Conservation (phyloP, 2,888 invertebrate genomes). For the Troides helena region DNA sequence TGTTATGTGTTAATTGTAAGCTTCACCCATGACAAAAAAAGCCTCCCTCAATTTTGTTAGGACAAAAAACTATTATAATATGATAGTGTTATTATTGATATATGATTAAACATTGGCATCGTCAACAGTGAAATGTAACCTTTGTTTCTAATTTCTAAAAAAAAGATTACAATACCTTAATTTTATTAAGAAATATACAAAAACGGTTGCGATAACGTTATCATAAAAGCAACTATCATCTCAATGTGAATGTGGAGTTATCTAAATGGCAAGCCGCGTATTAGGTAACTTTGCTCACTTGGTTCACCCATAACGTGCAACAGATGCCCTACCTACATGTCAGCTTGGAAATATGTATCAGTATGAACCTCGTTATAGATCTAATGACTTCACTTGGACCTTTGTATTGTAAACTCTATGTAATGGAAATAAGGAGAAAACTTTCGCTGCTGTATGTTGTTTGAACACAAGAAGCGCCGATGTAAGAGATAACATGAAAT, state of each 20-base stretch:
- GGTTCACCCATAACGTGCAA: slow-evolving; percentile 1
- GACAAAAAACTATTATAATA: too few relatives aligned
- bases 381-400: background rate
- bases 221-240: background rate
- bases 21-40: too few relatives aligned
- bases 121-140: background rate
- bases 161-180: too few relatives aligned
- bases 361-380: background rate
- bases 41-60: too few relatives aligned
- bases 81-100: too few relatives aligned
- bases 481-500: background rate
- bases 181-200: too few relatives aligned
- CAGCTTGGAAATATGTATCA: slow-evolving; percentile 11
- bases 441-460: background rate
- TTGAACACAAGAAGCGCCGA: background rate
- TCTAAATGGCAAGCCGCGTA: background rate
- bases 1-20: too few relatives aligned
- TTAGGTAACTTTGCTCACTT: slow-evolving; percentile 4
- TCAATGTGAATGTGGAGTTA: slow-evolving; percentile 4
- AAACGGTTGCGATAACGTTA: background rate
- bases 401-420: background rate
- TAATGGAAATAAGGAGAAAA: background rate
- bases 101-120: too few relatives aligned
- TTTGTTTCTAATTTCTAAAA: background rate
- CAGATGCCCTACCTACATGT: slow-evolving; percentile 8